Evolutionary conservation across 2,113 vertebrate species (phyloP), one percentile per base, ranked within the genome.

Genomic region (Hippocampus abdominalis): DNA sequence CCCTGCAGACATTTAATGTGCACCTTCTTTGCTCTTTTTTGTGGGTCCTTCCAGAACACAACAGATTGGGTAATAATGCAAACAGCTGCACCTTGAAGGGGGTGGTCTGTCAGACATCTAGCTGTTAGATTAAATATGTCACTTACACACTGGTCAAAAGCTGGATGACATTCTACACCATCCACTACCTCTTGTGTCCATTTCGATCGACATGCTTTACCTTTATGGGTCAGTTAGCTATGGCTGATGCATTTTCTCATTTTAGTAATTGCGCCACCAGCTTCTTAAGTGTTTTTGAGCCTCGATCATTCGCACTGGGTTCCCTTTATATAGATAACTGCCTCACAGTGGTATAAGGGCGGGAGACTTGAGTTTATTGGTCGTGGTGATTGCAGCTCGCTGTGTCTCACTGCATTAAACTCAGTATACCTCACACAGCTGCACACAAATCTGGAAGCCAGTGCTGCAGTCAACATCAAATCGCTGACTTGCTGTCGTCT

Each of bases 391-490:
- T 88, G 86, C 84, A 87, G 82, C 73, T 81, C 57, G 64, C 81
- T 77, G 71, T 87, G 80, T 76, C 86, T 81, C 77, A 56, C 75
- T 66, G 81, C 84, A 88, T 89, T 86, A 83, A 78, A 75, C 81
- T 84, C 77, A 81, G 83, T 61, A 64, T 64, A 74, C 80, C 81
- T 80, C 78, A 82, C 77, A 77, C 80, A 82, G 78, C 61, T 81
- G 81, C 82, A 86, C 74, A 81, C 62, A 71, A 77, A 68, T 69
- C 78, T 81, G 68, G 70, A 80, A 89, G 79, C 77, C 76, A 74
- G 72, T 78, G 75, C 83, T 84, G 87, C 86, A 90, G 83, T 89
- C 76, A 79, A 77, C 80, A 82, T 78, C 86, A 81, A 80, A 85
- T 81, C 77, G 83, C 82, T 79, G 74, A 49, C 66, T 42, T 40